Conservation (phyloP, 2,797 vertebrate genomes). For the Cyprinella venusta region DNA sequence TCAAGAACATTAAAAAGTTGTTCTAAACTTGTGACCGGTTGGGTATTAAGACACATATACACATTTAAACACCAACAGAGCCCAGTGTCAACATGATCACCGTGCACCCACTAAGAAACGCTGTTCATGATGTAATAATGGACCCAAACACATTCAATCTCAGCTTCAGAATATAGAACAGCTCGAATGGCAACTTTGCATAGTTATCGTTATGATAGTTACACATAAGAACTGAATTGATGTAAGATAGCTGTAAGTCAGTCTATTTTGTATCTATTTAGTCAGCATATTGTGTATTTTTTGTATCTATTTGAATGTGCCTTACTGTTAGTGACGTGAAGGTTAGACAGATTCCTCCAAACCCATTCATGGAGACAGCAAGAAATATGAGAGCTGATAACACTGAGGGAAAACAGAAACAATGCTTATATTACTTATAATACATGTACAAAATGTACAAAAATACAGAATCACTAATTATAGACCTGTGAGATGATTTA, state of each 20-base stretch:
- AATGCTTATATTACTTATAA: not conserved
- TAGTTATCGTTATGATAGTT: not conserved
- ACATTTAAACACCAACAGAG: not conserved
- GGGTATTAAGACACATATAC: not conserved
- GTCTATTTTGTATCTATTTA: not conserved
- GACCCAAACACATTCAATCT: conserved; percentile 4
- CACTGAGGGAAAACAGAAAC: conserved; percentile 61
- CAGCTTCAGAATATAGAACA: not conserved
- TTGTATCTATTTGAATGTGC: conserved; percentile 11
- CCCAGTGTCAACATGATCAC: not conserved
- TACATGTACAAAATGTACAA: not conserved
- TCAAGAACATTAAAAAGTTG: not conserved
- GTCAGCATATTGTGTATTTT: not conserved
- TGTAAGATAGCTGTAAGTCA: not conserved
- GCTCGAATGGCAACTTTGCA: not conserved
- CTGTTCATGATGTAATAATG: not conserved
- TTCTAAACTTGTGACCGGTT: not conserved
- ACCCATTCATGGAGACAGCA: conserved; percentile 87
- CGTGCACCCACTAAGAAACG: not conserved
- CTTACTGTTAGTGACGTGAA: conserved; percentile 90
- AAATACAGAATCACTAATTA: not conserved
- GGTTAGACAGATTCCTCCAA: conserved; percentile 90
- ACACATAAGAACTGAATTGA: not conserved
- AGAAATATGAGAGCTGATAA: conserved; percentile 84
- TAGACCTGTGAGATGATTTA: not conserved